Percentiles rank a stretch among this genome's conserved stretches.
Evolutionary conservation across 2,888 invertebrate species (phyloP).

Genomic region (Machimus atricapillus): DNA sequence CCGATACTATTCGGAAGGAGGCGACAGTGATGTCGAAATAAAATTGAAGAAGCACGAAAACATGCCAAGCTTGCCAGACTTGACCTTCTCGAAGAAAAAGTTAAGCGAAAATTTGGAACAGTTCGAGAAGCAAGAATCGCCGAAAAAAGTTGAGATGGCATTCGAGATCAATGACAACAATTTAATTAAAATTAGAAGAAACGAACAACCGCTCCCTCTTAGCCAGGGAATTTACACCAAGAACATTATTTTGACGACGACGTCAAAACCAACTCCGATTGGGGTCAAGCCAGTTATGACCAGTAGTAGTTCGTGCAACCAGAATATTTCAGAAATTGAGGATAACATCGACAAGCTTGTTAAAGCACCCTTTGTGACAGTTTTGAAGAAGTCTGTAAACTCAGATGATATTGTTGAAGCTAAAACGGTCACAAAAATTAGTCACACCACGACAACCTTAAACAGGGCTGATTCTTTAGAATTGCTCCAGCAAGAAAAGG

Average conservation of each 20-base stretch:
- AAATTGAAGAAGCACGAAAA: slow-evolving; percentile 49
- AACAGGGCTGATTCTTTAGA: background rate
- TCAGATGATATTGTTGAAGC: background rate
- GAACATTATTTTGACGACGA: slow-evolving; percentile 52
- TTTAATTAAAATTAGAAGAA: slow-evolving; percentile 49
- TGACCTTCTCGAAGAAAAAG: slow-evolving; percentile 48
- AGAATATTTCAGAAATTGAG: slow-evolving; percentile 57
- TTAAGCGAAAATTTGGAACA: background rate
- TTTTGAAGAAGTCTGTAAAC: slow-evolving; percentile 55
- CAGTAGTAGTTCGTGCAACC: slow-evolving; percentile 42
- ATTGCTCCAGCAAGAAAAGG: slow-evolving; percentile 39
- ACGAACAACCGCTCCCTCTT: slow-evolving; percentile 47
- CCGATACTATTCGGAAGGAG: slow-evolving; percentile 66
- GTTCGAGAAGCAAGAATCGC: background rate
- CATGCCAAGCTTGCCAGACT: slow-evolving; percentile 60
- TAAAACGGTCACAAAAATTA: slow-evolving; percentile 38
- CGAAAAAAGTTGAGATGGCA: slow-evolving; percentile 50
- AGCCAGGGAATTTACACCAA: slow-evolving; percentile 51
- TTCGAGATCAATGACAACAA: slow-evolving; percentile 61
- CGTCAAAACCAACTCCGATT: slow-evolving; percentile 33
- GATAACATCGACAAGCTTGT: slow-evolving; percentile 58
- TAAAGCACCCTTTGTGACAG: slow-evolving; percentile 58
- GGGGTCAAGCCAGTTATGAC: background rate
- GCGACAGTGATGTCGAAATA: slow-evolving; percentile 34
- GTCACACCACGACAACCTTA: slow-evolving; percentile 53